Evolutionary conservation across 2,888 invertebrate species (phyloP), one percentile per base, ranked within the genome.

Genomic region (Yponomeuta plumbellus): DNA sequence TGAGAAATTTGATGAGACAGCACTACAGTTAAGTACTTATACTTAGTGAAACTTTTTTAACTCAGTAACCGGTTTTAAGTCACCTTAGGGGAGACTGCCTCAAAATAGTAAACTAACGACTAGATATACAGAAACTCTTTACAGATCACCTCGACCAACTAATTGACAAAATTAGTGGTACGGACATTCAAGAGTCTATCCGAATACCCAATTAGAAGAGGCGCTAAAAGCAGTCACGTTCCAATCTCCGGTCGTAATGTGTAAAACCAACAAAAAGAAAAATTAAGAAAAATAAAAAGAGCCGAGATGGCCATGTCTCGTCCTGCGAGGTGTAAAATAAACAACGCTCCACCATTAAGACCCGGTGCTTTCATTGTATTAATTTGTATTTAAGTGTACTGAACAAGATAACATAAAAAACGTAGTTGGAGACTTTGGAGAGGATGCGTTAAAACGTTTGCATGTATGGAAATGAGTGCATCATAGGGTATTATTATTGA

Each of bases 341-440:
- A 91, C 89, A 91, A 83, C 80, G 75, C 76, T 74, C 80, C 79
- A 83, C 90, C 87, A 88, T 91, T 88, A 90, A 85, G 88, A 78
- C 73, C 83, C 81, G 84, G 83, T 83, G 84, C 87, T 84, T 80
- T 76, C 84, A 79, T 85, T 90, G 90, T 90, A 91, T 91, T 91
- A 91, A 91, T 91, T 91, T 91, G 90, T 91, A 90, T 91, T 91
- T 88, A 91, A 90, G 90, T 89, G 89, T 90, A 90, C 86, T 88
- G 87, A 84, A 89, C 90, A 90, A 89, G 90, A 90, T 90, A 90
- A 90, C 87, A 80, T 84, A 84, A 90, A n/a, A 61, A 8, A 61
- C 5, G 11, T 59, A 6, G 59, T 23, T 23, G 22, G 44, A 52
- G 17, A 52, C 4, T 23, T 23, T 23, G 22, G 44, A 52, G 17